Percentiles rank a stretch among this genome's conserved stretches.
These are phyloP conservation scores for Lepisosteus osseus DNA, from an alignment of 2,113 vertebrate genomes.

Conservation along the genomic window DNA sequence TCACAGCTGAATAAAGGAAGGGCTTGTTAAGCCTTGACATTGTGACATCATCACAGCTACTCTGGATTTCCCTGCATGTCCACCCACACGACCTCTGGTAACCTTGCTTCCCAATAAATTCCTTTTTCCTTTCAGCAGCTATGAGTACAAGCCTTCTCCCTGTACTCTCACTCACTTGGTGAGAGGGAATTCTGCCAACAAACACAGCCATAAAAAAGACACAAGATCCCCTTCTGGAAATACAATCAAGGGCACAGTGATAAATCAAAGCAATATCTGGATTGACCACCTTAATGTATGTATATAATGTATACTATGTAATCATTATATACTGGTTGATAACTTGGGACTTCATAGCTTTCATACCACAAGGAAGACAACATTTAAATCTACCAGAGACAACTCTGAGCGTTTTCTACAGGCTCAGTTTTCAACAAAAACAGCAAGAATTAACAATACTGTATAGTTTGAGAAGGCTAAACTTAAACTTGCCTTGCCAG, in stretches of 20 bases:
- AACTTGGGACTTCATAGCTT: too few relatives aligned
- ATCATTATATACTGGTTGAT: too few relatives aligned
- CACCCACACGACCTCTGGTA: conserved; percentile 17
- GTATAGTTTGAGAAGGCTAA: too few relatives aligned
- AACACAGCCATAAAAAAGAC: conserved; percentile 65
- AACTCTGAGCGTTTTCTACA: too few relatives aligned
- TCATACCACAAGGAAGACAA: too few relatives aligned
- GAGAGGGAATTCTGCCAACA: conserved; percentile 56
- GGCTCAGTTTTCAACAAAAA: too few relatives aligned
- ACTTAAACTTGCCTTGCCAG: too few relatives aligned
- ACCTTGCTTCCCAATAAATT: conserved; percentile 23
- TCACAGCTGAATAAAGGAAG: conserved; percentile 33
- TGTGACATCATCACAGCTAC: conserved; percentile 33
- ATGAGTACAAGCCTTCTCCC: conserved; percentile 12
- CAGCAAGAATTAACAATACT: too few relatives aligned
- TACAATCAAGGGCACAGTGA: conserved; percentile 43
- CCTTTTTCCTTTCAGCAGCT: conserved; percentile 27
- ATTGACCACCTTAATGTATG: too few relatives aligned
- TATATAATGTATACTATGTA: too few relatives aligned
- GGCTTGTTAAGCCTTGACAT: conserved; percentile 7
- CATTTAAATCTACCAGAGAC: too few relatives aligned
- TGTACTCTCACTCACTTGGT: conserved; percentile 25
- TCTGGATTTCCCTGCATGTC: conserved; percentile 21
- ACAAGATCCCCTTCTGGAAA: conserved; percentile 60
- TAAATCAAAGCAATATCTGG: conserved; percentile 27